These are phyloP conservation scores for Stenoptilia bipunctidactyla DNA, from an alignment of 2,888 invertebrate species.

Conservation along the genomic window DNA sequence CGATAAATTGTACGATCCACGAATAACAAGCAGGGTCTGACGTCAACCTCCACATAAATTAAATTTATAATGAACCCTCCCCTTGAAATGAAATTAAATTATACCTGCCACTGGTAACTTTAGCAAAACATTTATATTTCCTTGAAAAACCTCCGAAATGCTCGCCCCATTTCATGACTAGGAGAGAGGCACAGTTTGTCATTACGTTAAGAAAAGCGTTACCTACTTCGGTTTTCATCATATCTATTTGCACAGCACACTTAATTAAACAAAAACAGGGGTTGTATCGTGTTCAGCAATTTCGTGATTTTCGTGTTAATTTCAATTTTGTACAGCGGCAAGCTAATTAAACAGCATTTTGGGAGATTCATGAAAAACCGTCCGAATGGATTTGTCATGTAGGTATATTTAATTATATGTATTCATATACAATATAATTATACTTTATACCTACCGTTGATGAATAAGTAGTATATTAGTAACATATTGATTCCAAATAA, in stretches of 20 bases:
- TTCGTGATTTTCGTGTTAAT: no score
- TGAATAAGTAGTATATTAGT: no score
- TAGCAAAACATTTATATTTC: slow-evolving; percentile 55
- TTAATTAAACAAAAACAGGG: neutral
- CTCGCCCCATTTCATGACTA: slow-evolving; percentile 31
- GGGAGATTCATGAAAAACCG: no score
- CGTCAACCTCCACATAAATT: slow-evolving; percentile 58
- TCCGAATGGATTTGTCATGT: no score
- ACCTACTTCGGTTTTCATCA: neutral
- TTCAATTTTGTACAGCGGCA: no score
- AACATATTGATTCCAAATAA: no score
- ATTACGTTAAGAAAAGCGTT: no score
- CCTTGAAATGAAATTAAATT: slow-evolving; percentile 60
- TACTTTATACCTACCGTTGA: no score
- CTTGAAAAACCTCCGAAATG: slow-evolving; percentile 31
- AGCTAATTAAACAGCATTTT: no score
- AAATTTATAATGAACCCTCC: slow-evolving; percentile 63
- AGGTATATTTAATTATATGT: no score
- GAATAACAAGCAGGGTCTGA: slow-evolving; percentile 53
- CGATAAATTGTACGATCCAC: slow-evolving; percentile 45
- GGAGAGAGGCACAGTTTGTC: slow-evolving; percentile 8
- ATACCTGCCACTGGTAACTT: slow-evolving; percentile 53
- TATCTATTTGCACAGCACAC: neutral
- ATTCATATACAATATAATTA: no score
- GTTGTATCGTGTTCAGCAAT: no score